Base-by-base conservation (phyloP, 2,113 vertebrate species). In the Myxocyprinus asiaticus region DNA sequence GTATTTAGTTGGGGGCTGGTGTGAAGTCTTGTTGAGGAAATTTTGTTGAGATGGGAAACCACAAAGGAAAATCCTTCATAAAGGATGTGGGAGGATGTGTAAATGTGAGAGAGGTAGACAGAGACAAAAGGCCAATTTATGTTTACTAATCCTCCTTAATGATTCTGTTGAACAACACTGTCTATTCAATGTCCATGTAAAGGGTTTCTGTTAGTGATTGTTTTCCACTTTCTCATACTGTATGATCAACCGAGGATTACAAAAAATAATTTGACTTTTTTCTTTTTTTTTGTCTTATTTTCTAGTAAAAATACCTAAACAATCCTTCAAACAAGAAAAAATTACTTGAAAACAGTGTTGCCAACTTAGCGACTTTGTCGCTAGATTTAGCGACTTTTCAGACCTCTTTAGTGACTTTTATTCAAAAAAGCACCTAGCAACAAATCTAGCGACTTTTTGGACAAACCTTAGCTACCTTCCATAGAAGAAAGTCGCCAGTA, bases 51-150 rank as follows among this genome's bases (percentile, higher is more conserved):
- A 86, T 81, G 79, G 81, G 82, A 88, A 78, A 81, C 62, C 81
- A 85, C 10, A 80, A 84, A 90, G 89, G 87, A 88, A 90, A 85
- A 84, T 45, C 56, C 69, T 78, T 15, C 79, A 78, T 83, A 67
- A 65, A 61, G 74, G 43, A 74, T 17, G 81, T 64, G 79, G 66
- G 79, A 79, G 76, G 71, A 62, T 78, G 69, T 70, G 48, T 50
- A 69, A 45, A 17, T 58, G 78, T 78, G 81, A 85, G 75, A 81
- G 71, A 56, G 75, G 61, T 80, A 12, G 70, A 80, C 4, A 17
- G 8, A 79, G 78, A 81, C 79, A 83, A 83, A 78, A 51, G 70
- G 15, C 59, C 55, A 14, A 75, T 78, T 70, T 61, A 64, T 11
- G 33, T 71, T 63, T 8, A 5, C 45, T 33, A 77, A 71, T 77